Percentiles rank a stretch among this genome's conserved stretches.
Evolutionary conservation across 2,797 vertebrate species (phyloP).

Genomic region (Enteromius afrohamiltoni): DNA sequence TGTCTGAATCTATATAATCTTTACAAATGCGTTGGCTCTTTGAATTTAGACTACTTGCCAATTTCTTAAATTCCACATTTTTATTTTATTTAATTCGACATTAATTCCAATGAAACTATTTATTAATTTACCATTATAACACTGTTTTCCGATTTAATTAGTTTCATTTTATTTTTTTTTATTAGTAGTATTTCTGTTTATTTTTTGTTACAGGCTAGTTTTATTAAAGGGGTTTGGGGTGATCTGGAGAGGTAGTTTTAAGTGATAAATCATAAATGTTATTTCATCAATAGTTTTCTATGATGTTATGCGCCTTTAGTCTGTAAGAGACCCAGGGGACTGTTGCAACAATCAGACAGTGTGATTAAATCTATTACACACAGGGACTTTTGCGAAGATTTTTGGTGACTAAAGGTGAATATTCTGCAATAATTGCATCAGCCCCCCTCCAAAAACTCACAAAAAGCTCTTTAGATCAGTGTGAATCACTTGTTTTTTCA

Average conservation of each 20-base stretch:
- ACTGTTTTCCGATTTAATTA: no score
- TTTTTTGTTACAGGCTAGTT: not conserved
- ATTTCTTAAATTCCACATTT: not conserved
- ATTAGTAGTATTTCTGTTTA: not conserved
- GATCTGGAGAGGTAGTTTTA: not conserved
- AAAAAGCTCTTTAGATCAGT: conserved; percentile 24
- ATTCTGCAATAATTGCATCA: conserved; percentile 30
- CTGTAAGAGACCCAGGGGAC: not conserved
- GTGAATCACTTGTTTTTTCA: conserved; percentile 46
- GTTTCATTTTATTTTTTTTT: not conserved
- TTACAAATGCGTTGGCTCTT: not conserved
- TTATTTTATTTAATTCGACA: not conserved
- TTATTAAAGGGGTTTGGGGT: not conserved
- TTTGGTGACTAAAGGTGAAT: conserved; percentile 27
- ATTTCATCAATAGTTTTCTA: conserved; percentile 4
- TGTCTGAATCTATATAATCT: conserved; percentile 3
- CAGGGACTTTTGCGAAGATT: not conserved
- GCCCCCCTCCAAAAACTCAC: not conserved
- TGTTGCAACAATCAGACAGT: not conserved
- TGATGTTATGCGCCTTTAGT: not conserved
- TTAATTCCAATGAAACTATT: no score
- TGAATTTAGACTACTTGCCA: no score
- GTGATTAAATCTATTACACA: not conserved
- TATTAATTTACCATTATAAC: no score
- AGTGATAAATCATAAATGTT: not conserved